These are phyloP conservation scores for Pherbina coryleti DNA, from an alignment of 2,888 invertebrate genomes.

Conservation along the genomic window DNA sequence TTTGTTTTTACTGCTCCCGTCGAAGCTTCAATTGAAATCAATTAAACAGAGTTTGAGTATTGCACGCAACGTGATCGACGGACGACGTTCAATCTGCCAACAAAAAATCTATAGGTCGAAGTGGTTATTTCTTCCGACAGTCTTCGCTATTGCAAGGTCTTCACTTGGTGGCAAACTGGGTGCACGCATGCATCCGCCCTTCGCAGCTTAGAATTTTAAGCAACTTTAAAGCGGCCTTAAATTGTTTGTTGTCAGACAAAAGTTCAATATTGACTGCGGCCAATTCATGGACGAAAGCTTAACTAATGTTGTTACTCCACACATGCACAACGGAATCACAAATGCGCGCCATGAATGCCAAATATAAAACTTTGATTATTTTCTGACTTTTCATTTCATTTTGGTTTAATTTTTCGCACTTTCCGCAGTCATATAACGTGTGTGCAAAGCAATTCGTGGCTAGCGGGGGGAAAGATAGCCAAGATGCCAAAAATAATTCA, in stretches of 20 bases:
- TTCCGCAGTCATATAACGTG: background rate
- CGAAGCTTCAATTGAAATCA: conserved; percentile 39
- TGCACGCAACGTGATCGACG: conserved; percentile 13
- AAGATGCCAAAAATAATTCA: conserved; percentile 20
- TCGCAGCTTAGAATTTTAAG: background rate
- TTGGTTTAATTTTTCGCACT: background rate
- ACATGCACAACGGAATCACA: background rate
- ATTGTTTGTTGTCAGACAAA: background rate
- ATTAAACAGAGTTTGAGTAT: conserved; percentile 32
- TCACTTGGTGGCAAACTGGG: background rate
- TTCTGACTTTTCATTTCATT: background rate
- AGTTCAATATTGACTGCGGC: background rate
- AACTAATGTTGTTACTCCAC: conserved; percentile 1
- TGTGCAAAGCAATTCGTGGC: background rate
- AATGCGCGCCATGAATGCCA: conserved; percentile 29
- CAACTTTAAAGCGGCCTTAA: background rate
- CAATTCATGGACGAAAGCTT: background rate
- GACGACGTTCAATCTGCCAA: background rate
- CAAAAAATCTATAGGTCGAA: background rate
- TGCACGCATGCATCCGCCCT: background rate
- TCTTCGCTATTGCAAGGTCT: background rate
- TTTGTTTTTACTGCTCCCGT: background rate
- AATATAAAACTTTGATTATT: background rate
- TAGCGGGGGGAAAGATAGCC: background rate
- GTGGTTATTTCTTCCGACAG: background rate